Evolutionary conservation across 2,113 vertebrate genomes (phyloP).

Genomic region (Periophthalmodon schlosseri): DNA sequence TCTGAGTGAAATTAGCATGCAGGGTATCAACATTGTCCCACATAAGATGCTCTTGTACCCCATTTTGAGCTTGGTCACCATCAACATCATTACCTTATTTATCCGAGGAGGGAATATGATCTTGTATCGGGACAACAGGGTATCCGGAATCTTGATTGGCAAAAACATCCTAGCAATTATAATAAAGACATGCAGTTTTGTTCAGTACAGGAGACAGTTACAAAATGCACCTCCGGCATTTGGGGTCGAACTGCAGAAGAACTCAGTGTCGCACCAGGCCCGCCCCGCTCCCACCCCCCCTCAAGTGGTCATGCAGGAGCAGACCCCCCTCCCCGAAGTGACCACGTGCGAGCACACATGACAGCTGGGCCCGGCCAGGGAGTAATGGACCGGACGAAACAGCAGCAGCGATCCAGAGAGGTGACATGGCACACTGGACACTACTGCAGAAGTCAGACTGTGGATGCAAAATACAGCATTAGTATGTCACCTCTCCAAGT

Average conservation of each 20-base stretch:
- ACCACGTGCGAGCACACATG: conserved; percentile 77
- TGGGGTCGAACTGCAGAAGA: conserved; percentile 77
- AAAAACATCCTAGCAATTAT: conserved; percentile 81
- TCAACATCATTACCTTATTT: conserved; percentile 80
- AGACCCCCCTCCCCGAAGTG: conserved; percentile 73
- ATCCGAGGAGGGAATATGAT: conserved; percentile 81
- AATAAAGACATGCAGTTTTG: conserved; percentile 81
- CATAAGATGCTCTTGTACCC: conserved; percentile 84
- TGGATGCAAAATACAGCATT: conserved; percentile 51
- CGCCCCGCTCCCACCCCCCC: conserved; percentile 56
- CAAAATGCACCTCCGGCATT: conserved; percentile 72
- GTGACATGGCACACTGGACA: conserved; percentile 48
- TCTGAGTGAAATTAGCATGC: conserved; percentile 84
- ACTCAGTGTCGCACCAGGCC: conserved; percentile 59
- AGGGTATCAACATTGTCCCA: conserved; percentile 81
- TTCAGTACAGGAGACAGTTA: conserved; percentile 78
- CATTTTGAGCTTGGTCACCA: conserved; percentile 80
- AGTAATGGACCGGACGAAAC: conserved; percentile 2
- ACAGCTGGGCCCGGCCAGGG: conserved; percentile 37
- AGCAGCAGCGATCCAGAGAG: neutral
- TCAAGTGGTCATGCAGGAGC: conserved; percentile 71
- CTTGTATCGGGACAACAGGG: conserved; percentile 76
- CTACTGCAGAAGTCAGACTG: conserved; percentile 35
- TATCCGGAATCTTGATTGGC: conserved; percentile 79
- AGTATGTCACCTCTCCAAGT: conserved; percentile 51